Evolutionary conservation across 2,888 invertebrate genomes (phyloP).

Genomic region (Cryptus armator): DNA sequence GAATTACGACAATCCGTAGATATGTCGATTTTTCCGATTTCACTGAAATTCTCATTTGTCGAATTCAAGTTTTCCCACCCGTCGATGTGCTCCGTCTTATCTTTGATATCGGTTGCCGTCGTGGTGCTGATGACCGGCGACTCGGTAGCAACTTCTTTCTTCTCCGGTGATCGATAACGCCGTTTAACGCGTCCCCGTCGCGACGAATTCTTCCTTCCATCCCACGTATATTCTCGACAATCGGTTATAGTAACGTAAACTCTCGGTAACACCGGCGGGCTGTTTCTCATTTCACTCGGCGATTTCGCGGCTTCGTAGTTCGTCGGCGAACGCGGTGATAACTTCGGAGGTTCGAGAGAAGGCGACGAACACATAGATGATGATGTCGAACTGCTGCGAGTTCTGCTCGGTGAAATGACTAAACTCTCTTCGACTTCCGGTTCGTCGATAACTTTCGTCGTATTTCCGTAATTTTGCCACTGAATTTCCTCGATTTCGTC

Average conservation of each 20-base stretch:
- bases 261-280: constrained; percentile 76
- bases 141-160: not conserved
- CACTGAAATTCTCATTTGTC: not conserved
- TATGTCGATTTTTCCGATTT: constrained; percentile 30
- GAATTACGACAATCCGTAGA: constrained; percentile 26
- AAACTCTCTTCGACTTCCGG: not conserved
- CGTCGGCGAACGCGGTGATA: constrained; percentile 74
- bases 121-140: constrained; percentile 1
- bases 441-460: not conserved
- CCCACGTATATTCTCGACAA: constrained; percentile 48
- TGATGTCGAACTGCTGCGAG: constrained; percentile 20
- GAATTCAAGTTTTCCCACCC: not conserved
- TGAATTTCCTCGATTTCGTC: constrained; percentile 51
- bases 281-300: constrained; percentile 70
- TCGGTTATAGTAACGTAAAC: constrained; percentile 70
- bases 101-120: not conserved
- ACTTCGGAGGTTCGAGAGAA: constrained; percentile 76
- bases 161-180: not conserved
- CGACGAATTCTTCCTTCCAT: not conserved
- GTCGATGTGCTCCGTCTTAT: not conserved
- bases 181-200: not conserved
- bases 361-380: constrained; percentile 58
- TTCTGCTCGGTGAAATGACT: not conserved
- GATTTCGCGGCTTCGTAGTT: constrained; percentile 66
- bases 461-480: not conserved